Evolutionary conservation across 1,140 invertebrate species (phyloP).

Genomic region (Zophobas morio): DNA sequence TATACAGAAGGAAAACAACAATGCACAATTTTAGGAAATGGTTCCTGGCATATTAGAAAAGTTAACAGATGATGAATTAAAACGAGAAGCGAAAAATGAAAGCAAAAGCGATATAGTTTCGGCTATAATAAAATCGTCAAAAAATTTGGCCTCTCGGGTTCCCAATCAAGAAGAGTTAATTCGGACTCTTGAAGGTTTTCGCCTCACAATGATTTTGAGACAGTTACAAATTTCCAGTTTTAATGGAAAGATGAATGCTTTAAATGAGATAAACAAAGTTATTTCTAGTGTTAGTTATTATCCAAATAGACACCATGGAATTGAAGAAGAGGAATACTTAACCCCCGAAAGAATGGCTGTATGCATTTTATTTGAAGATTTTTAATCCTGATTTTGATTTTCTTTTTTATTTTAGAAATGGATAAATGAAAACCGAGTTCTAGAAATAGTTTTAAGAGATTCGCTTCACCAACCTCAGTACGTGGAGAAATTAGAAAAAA

Average conservation of each 20-base stretch:
- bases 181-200: slow-evolving; percentile 93
- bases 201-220: slow-evolving; percentile 95
- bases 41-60: slow-evolving; percentile 93
- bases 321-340: slow-evolving; percentile 93
- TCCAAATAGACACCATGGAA: slow-evolving; percentile 78
- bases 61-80: slow-evolving; percentile 97
- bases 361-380: slow-evolving; percentile 66
- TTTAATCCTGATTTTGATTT: slow-evolving; percentile 20
- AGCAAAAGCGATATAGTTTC: slow-evolving; percentile 94
- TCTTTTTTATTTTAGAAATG: slow-evolving; percentile 80
- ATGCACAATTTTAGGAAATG: slow-evolving; percentile 79
- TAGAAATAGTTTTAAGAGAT: slow-evolving; percentile 95
- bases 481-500: slow-evolving; percentile 98
- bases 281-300: slow-evolving; percentile 93
- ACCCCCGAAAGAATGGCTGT: slow-evolving; percentile 95
- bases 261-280: slow-evolving; percentile 99
- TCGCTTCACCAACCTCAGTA: slow-evolving; percentile 98
- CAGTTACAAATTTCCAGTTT: slow-evolving; percentile 97
- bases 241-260: slow-evolving; percentile 99
- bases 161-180: slow-evolving; percentile 88
- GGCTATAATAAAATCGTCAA: slow-evolving; percentile 90
- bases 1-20: background rate
- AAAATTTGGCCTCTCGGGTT: slow-evolving; percentile 86
- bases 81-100: slow-evolving; percentile 97
- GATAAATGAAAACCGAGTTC: slow-evolving; percentile 96